Base-by-base conservation (phyloP, 2,113 vertebrate genomes). In the Charadrius vociferus region DNA sequence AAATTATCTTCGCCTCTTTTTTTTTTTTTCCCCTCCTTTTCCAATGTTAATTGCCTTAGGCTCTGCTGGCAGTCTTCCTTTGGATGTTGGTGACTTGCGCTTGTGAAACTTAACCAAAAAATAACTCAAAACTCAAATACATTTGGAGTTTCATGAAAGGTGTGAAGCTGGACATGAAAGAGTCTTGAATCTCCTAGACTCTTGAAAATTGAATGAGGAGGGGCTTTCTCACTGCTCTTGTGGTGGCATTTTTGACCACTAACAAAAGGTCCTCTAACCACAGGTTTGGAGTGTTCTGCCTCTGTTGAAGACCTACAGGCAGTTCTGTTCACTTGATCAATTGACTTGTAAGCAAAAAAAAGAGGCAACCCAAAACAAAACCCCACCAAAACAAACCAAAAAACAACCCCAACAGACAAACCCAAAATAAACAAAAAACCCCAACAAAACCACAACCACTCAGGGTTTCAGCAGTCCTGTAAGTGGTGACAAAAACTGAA, bases 361-460 rank as follows among this genome's bases (percentile, higher is more conserved):
- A 39, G 11, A 39, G 39, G 8, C 8, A 39, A 39, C 39, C 39
- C 39, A 45, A 22, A 8, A 62, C 3, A 12, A 45, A 45, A 45
- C 43, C 43, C 43, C 43, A 58, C 20, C 32, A 12, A 6, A 24
- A 62, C 23, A 62, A 37, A 61, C 36, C 12, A 27, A 26, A 24
- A 19, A 19, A 32, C 39, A 13, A 4, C 21, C 16, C 19, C 8
- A 20, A 41, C 18, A 13, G 20, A 9, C 26, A 29, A 41, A 63
- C 26, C 26, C 37, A 63, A 41, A 63, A 39, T 26, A 41, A 39
- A 7, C 16, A 47, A 14, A 75, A 83, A 37, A 0, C 13, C 11
- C 30, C 29, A 8, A 26, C 22, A 37, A 50, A 50, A 50, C 22
- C 10, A 4, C 2, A 47, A 0, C 1, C 16, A 9, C 3, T 1